Evolutionary conservation across 2,888 invertebrate genomes (phyloP), one percentile per base, ranked within the genome.

Genomic region (Penaeus monodon): DNA sequence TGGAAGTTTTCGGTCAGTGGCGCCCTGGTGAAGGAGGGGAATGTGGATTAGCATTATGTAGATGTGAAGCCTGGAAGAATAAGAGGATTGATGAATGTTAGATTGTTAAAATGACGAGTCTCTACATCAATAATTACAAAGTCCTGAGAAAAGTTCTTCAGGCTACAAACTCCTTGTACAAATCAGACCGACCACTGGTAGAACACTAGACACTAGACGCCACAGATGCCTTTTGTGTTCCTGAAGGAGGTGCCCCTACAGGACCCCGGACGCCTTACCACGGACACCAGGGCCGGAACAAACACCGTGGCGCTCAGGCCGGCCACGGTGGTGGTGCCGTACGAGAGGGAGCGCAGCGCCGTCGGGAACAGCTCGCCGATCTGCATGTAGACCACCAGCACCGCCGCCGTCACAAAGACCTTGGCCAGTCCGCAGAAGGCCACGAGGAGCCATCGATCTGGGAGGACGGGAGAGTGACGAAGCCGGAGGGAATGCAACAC

Each of bases 291-390:
- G 29, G 80, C 29, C 7, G 89, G 89, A 24, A 88, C 78, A 3
- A 82, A 27, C 8, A 81, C 64, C n/a, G 85, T 80, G 33, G 88
- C 79, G 22, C 80, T 77, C 29, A 89, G 81, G n/a, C 89, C 88
- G 64, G 82, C 70, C 22, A 88, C 70, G 1, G 82, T 84, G 1
- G 89, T 84, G 57, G 85, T 24, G 49, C 89, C 89, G 64, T 84
- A 88, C 38, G 86, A 86, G n/a, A 84, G 14, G n/a, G 86, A 79
- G 22, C 89, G 73, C 22, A 88, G 84, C 10, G 81, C 78, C 4
- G 89, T 88, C 65, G 89, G 89, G 78, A 88, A 89, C 24, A 89
- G 88, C 64, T 89, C 89, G 0, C 86, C 89, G 17, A 86, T 80
- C 77, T 89, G 89, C 84, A 89, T 80, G 84, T 88, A 89, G 49